A percentile compares a stretch with the other conserved stretches of the same genome.
phyloP scores from a whole-genome alignment of 2,113 vertebrate species.

The Strix aluco region DNA sequence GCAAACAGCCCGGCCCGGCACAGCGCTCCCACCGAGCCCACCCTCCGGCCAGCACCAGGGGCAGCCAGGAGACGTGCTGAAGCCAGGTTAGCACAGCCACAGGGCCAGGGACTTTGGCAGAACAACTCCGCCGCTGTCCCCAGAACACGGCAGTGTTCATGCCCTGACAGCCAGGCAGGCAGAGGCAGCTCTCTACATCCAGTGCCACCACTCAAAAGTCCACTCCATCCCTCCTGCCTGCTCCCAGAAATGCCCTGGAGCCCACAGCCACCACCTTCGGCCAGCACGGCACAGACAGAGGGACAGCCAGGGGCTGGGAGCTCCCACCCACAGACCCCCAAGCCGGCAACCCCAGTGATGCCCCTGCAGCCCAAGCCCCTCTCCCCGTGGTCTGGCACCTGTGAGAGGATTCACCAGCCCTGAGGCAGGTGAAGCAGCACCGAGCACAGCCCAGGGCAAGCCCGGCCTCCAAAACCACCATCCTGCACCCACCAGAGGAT shows the following conservation, averaged over 20 bases:
- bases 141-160: accelerated
- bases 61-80: not conserved
- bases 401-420: not conserved
- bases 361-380: not conserved
- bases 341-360: not conserved
- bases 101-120: not conserved
- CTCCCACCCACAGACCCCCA: not conserved
- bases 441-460: not conserved
- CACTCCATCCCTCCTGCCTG: accelerated
- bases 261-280: accelerated
- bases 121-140: accelerated
- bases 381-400: not conserved
- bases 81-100: not conserved
- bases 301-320: not conserved
- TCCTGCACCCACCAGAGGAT: not conserved
- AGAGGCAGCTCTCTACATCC: not conserved
- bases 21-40: accelerated
- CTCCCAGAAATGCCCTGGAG: not conserved
- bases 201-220: accelerated
- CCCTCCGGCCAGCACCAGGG: not conserved
- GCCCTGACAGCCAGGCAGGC: accelerated
- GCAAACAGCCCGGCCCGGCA: accelerated
- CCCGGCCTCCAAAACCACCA: not conserved
- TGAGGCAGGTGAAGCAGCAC: not conserved
- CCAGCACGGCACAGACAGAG: not conserved